Evolutionary conservation across 2,797 vertebrate genomes (phyloP).

Genomic region (Crax fasciolata): DNA sequence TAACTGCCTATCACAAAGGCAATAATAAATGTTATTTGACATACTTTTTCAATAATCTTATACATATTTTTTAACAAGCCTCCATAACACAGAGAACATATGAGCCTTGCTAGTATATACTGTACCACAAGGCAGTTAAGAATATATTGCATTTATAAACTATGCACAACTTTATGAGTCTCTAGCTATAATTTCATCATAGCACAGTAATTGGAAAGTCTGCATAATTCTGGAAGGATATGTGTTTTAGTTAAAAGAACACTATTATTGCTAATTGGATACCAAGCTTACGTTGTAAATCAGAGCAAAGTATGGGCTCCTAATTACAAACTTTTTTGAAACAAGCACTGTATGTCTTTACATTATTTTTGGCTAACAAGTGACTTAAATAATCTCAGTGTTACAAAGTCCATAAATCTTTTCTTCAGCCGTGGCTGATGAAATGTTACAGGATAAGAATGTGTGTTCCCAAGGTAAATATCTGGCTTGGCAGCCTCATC

Average conservation of each 20-base stretch:
- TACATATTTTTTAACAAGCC: slow-evolving; percentile 75
- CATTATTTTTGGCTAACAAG: slow-evolving; percentile 84
- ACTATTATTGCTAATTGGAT: slow-evolving; percentile 86
- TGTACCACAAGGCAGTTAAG: slow-evolving; percentile 68
- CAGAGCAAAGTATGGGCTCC: slow-evolving; percentile 77
- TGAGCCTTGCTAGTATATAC: slow-evolving; percentile 68
- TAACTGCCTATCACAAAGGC: slow-evolving; percentile 58
- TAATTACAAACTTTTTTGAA: slow-evolving; percentile 82
- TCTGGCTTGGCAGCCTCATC: slow-evolving; percentile 77
- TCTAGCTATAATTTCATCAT: slow-evolving; percentile 84
- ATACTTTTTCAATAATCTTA: slow-evolving; percentile 74
- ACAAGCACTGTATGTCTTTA: slow-evolving; percentile 82
- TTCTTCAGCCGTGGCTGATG: slow-evolving; percentile 77
- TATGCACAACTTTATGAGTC: slow-evolving; percentile 81
- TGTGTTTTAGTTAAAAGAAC: slow-evolving; percentile 81
- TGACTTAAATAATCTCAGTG: slow-evolving; percentile 81
- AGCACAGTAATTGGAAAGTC: slow-evolving; percentile 85
- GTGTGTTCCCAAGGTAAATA: slow-evolving; percentile 83
- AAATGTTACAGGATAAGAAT: slow-evolving; percentile 77
- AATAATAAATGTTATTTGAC: slow-evolving; percentile 66
- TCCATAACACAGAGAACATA: slow-evolving; percentile 57
- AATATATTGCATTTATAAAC: slow-evolving; percentile 82
- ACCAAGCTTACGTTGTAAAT: slow-evolving; percentile 81
- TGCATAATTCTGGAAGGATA: slow-evolving; percentile 85
- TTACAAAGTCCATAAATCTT: slow-evolving; percentile 84